Evolutionary conservation across 2,888 invertebrate species (phyloP), one percentile per base, ranked within the genome.

Genomic region (Nemotelus nigrinus): DNA sequence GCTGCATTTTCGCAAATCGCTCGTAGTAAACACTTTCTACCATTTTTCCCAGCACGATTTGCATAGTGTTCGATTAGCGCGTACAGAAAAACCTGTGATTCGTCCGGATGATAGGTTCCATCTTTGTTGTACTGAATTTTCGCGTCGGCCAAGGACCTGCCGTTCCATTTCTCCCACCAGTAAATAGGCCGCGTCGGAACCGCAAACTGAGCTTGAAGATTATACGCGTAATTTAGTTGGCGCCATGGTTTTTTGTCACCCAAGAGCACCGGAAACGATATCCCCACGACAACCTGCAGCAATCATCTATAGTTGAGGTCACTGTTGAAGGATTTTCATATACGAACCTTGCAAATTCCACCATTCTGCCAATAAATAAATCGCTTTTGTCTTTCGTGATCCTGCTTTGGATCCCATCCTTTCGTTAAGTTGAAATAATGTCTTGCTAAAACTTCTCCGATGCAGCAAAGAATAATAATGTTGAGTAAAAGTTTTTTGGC

Each of bases 201-300:
- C 0, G 82, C 76, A 64, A 85, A 86, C n/a, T 81, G 82, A 3
- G 84, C 83, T 78, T 85, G 85, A 0, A 86, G 64, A 47, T 74
- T 81, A 58, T 80, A 82, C 2, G 82, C 82, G 67, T 81, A 81
- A 3, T 84, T 81, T 2, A 85, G 3, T 44, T 84, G 83, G 72
- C 86, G 84, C 83, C 84, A 86, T 39, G 82, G 80, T 2, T 85
- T 79, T 2, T 82, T 82, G 81, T 86, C 86, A 45, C 78, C 82
- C 4, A 86, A 78, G 8, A 81, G 77, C 2, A 86, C 77, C 1
- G 82, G 82, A 80, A 84, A 81, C 2, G 83, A 81, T 2, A 83
- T 83, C 2, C 85, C 83, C 6, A 84, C 79, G 44, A 80, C 79
- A 43, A 83, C 78, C 83, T 83, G 77, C 39, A 25, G 53, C 45